phyloP scores from a whole-genome alignment of 1,140 invertebrate genomes.

The Anthonomus grandis region DNA sequence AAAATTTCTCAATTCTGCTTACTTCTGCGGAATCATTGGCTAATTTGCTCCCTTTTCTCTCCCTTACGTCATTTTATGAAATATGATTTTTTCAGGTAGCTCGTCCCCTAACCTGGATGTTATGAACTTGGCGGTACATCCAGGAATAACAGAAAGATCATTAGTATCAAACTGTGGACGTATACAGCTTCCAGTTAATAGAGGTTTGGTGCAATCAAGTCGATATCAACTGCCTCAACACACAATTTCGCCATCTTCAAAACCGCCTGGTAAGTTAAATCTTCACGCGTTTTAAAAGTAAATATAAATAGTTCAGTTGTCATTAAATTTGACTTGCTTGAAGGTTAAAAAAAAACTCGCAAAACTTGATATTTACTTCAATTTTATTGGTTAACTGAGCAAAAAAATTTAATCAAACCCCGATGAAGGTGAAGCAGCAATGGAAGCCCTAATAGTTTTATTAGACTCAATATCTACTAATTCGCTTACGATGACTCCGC shows the following conservation, averaged over 20 bases:
- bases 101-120: conserved; percentile 35
- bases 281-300: background rate
- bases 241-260: conserved; percentile 29
- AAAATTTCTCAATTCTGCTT: background rate
- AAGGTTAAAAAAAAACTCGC: background rate
- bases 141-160: conserved; percentile 24
- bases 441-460: conserved; percentile 5
- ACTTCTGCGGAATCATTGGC: background rate
- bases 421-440: background rate
- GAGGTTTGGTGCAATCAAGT: conserved; percentile 29
- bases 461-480: background rate
- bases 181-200: conserved; percentile 39
- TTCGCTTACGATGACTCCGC: conserved; percentile 5
- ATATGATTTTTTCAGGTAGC: conserved; percentile 11
- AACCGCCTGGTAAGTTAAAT: conserved; percentile 35
- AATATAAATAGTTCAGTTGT: background rate
- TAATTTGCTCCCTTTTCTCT: background rate
- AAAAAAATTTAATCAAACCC: background rate
- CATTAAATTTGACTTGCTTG: background rate
- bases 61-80: background rate
- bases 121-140: conserved; percentile 43
- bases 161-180: conserved; percentile 38
- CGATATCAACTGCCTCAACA: conserved; percentile 32
- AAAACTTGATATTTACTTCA: background rate
- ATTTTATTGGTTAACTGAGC: background rate